Evolutionary conservation across 2,888 invertebrate genomes (phyloP).

Genomic region (Galerucella calmariensis): DNA sequence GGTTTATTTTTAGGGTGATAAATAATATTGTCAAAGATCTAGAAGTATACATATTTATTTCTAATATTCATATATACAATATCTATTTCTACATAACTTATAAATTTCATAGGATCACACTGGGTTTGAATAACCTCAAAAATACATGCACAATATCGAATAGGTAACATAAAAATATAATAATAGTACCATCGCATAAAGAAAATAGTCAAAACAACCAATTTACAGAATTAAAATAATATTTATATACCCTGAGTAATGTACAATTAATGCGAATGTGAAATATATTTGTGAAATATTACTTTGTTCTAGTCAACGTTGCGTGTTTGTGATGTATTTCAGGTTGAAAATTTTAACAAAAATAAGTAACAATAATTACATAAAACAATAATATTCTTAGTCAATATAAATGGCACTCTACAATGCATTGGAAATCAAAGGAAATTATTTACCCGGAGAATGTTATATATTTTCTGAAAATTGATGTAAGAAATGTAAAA

Average conservation of each 20-base stretch:
- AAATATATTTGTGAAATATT: constrained; percentile 29
- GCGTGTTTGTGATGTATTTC: constrained; percentile 49
- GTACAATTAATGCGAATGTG: constrained; percentile 29
- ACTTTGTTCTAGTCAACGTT: constrained; percentile 33
- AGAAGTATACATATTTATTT: constrained; percentile 63
- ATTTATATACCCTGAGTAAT: constrained; percentile 44
- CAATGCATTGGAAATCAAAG: constrained; percentile 43
- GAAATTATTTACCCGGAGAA: neutral
- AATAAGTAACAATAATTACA: constrained; percentile 54
- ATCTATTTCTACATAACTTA: constrained; percentile 58
- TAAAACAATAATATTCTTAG: constrained; percentile 42
- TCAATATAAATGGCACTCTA: constrained; percentile 54
- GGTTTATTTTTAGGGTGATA: no score
- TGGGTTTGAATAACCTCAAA: constrained; percentile 59
- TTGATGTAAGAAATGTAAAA: no score
- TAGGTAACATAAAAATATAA: constrained; percentile 28
- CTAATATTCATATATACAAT: constrained; percentile 59
- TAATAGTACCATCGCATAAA: constrained; percentile 9
- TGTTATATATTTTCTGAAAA: no score
- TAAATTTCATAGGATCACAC: constrained; percentile 61
- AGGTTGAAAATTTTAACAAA: constrained; percentile 51
- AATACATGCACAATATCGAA: constrained; percentile 61
- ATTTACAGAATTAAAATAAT: constrained; percentile 25
- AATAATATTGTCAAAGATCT: constrained; percentile 36
- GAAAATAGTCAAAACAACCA: constrained; percentile 20